phyloP scores from a whole-genome alignment of 2,888 invertebrate genomes.

The Agrilus mali region DNA sequence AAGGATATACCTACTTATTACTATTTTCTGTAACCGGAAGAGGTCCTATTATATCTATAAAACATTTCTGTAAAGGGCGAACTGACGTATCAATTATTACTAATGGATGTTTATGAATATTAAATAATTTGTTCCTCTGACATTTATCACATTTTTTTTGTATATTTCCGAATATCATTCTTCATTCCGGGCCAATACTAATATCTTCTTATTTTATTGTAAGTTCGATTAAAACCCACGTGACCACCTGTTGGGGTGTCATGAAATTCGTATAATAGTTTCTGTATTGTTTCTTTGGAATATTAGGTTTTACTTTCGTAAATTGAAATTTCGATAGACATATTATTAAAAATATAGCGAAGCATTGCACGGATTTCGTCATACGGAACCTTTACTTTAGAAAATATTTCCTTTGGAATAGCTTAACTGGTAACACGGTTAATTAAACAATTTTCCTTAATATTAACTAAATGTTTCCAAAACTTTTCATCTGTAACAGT shows the following conservation, averaged over 20 bases:
- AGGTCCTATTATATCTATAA: neutral
- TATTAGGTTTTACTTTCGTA: constrained; percentile 1
- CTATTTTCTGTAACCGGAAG: constrained; percentile 9
- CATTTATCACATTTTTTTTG: constrained; percentile 13
- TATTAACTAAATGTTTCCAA: neutral
- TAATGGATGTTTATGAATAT: constrained; percentile 19
- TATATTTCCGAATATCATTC: constrained; percentile 8
- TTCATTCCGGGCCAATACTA: constrained; percentile 10
- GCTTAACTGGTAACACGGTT: constrained; percentile 1
- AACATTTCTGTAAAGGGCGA: too few species aligned
- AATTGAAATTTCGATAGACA: constrained; percentile 3
- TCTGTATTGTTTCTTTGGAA: too few species aligned
- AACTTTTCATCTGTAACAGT: constrained; percentile 4
- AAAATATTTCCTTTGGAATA: neutral
- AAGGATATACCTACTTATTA: constrained; percentile 19
- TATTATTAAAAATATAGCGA: constrained; percentile 4
- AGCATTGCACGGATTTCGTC: constrained; percentile 3
- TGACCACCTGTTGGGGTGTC: constrained; percentile 9
- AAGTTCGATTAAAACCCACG: constrained; percentile 7
- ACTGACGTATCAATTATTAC: constrained; percentile 21
- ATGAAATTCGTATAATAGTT: neutral
- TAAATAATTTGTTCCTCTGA: constrained; percentile 17
- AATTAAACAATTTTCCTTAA: constrained; percentile 1
- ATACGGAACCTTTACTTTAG: constrained; percentile 1
- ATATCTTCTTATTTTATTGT: constrained; percentile 6